Evolutionary conservation across 2,888 invertebrate species (phyloP).

Genomic region (Tanytarsus gracilentus): DNA sequence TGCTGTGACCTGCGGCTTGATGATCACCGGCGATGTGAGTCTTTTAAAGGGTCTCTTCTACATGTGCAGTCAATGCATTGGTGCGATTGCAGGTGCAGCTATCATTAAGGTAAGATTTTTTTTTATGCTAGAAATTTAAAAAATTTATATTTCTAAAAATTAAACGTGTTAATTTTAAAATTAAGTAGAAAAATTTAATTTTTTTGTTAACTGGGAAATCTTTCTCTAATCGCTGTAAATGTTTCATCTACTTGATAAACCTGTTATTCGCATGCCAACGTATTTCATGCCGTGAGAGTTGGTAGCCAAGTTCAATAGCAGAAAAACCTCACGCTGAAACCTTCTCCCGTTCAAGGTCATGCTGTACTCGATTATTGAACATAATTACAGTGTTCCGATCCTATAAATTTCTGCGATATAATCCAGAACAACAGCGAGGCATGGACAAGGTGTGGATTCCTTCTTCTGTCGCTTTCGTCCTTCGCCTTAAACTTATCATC

Average conservation of each 20-base stretch:
- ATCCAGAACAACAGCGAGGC: not conserved
- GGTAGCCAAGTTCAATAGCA: conserved; percentile 27
- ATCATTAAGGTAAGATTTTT: conserved; percentile 64
- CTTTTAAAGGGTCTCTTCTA: conserved; percentile 71
- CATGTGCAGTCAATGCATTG: conserved; percentile 69
- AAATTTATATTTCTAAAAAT: too few species aligned
- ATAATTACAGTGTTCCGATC: not conserved
- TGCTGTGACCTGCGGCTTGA: conserved; percentile 75
- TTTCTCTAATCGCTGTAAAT: too few species aligned
- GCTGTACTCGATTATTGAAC: conserved; percentile 14
- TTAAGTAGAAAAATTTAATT: too few species aligned
- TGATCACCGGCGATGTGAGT: conserved; percentile 71
- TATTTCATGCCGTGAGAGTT: too few species aligned
- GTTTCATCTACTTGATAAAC: too few species aligned
- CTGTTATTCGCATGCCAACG: too few species aligned
- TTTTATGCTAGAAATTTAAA: too few species aligned
- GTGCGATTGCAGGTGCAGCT: conserved; percentile 72
- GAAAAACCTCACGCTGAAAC: conserved; percentile 15
- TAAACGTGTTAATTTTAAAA: too few species aligned
- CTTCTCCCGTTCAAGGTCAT: conserved; percentile 17
- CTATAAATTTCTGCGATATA: not conserved
- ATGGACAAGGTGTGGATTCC: too few species aligned
- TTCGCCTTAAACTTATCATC: too few species aligned
- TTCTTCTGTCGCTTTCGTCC: too few species aligned
- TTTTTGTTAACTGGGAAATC: too few species aligned